Percentiles rank a stretch among this genome's conserved stretches.
Evolutionary conservation across 2,113 vertebrate genomes (phyloP).

Genomic region (Gymnarchus niloticus): DNA sequence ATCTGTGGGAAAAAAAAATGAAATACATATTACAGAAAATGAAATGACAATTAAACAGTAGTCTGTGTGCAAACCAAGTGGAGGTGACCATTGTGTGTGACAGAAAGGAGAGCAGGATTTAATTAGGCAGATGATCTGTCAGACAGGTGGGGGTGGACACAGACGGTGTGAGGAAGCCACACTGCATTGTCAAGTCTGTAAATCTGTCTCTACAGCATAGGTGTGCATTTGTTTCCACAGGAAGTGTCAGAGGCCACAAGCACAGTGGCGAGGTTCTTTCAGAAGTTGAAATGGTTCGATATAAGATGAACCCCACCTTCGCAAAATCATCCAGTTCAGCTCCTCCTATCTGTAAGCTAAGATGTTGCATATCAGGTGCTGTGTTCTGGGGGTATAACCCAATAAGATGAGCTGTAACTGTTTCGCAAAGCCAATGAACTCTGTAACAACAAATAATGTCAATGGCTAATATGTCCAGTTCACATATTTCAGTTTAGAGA

Average conservation of each 20-base stretch:
- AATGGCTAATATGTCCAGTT: neutral
- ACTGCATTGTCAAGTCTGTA: neutral
- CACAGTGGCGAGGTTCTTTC: neutral
- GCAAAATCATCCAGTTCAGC: neutral
- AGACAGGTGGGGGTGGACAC: neutral
- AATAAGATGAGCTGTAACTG: neutral
- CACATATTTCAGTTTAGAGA: neutral
- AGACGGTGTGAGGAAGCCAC: neutral
- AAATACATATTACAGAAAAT: too few species aligned
- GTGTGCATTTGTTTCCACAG: neutral
- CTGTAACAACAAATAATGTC: neutral
- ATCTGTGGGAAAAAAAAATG: neutral
- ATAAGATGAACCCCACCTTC: neutral
- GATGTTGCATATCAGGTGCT: neutral
- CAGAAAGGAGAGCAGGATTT: neutral
- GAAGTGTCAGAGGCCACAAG: conserved; percentile 2
- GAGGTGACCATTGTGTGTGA: neutral
- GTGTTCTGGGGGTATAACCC: neutral
- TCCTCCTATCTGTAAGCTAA: neutral
- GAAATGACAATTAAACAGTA: neutral
- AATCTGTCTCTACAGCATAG: neutral
- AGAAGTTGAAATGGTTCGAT: neutral
- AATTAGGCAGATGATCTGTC: neutral
- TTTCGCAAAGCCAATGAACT: neutral
- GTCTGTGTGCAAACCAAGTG: neutral